Conservation (phyloP, 2,888 invertebrate genomes). For the Eudemis profundana region DNA sequence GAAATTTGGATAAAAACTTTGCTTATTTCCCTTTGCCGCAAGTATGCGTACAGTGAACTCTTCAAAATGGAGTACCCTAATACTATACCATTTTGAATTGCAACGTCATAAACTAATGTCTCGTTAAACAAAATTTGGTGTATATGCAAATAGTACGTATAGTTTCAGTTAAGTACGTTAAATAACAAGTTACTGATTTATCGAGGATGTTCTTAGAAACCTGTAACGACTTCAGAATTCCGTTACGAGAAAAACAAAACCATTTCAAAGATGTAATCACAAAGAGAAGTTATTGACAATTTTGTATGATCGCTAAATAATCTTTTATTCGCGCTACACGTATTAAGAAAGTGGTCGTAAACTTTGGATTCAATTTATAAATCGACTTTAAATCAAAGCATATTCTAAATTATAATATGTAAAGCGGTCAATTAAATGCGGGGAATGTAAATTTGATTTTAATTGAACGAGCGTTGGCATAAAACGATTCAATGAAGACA, state of each 20-base stretch:
- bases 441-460: slow-evolving; percentile 73
- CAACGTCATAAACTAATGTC: too few relatives aligned
- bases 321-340: background rate
- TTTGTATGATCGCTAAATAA: background rate
- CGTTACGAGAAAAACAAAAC: too few relatives aligned
- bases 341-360: slow-evolving; percentile 18
- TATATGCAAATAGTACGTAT: too few relatives aligned
- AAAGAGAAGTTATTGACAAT: too few relatives aligned
- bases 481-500: slow-evolving; percentile 67
- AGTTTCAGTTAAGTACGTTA: too few relatives aligned
- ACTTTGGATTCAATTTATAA: slow-evolving; percentile 30
- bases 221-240: slow-evolving; percentile 1
- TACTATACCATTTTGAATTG: too few relatives aligned
- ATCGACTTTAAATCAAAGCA: slow-evolving; percentile 22
- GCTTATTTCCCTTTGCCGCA: background rate
- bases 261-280: too few relatives aligned
- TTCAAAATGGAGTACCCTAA: too few relatives aligned
- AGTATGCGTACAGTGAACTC: background rate
- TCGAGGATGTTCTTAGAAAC: too few relatives aligned
- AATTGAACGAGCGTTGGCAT: slow-evolving; percentile 72
- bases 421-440: slow-evolving; percentile 58
- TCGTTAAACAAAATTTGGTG: too few relatives aligned
- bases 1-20: background rate
- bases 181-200: too few relatives aligned
- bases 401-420: slow-evolving; percentile 49